Base-by-base conservation (phyloP, 2,797 vertebrate genomes). In the Pseudomugil tenellus region DNA sequence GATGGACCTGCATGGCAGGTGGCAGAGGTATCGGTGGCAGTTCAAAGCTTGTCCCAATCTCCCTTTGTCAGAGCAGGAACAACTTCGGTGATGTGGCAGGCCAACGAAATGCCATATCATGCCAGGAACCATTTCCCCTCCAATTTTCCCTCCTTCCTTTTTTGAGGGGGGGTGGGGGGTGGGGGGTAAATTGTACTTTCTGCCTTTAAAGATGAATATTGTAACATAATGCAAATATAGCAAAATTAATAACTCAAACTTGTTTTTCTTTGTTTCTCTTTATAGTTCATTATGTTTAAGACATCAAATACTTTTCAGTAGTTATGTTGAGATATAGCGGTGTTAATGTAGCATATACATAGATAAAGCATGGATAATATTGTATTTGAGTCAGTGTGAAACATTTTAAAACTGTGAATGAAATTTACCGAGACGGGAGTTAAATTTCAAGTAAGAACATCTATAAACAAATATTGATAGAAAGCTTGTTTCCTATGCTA, bases 1-100 rank as follows among this genome's bases (percentile, higher is more conserved):
- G 73, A 66, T 28, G 79, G 87, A 87, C 85, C 83, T 19, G 4
- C 26, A 70, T 62, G 68, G 71, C 85, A 81, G 72, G 80, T 87
- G 84, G 66, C 46, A 3, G 56, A 55, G 66, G 77, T 63, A 51
- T 35, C 39, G 60, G 67, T 76, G 75, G 67, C 53, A 70, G 83
- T 81, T 87, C 80, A 78, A 53, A 65, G 69, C 60, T 52, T 23
- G 63, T 28, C 28, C 77, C 84, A 54, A 61, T 49, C 67, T 72
- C 26, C 60, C 58, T 72, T 67, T 23, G 59, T 48, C 46, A 62
- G 48, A 46, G 35, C 43, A 62, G 11, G 0, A 26, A 54, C 26
- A 61, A 67, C 53, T 34, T 58, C 14, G 57, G 69, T 32, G 37
- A 52, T 48, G 58, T 59, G 67, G 46, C 56, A 17, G 1, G 61